Evolutionary conservation across 2,113 vertebrate species (phyloP).

Genomic region (Microtus oregoni): DNA sequence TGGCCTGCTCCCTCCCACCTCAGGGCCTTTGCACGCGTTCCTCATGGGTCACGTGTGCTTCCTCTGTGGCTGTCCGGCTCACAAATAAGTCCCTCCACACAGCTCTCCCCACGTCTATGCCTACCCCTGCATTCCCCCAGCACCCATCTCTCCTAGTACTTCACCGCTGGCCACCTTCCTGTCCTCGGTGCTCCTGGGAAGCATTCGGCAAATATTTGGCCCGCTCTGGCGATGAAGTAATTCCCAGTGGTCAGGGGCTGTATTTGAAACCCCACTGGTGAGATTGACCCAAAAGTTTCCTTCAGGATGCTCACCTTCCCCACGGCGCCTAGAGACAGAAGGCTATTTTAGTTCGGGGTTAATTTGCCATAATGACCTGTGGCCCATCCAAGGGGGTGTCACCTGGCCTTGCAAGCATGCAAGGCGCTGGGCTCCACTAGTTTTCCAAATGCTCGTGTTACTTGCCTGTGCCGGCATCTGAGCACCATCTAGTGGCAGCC

Average conservation of each 20-base stretch:
- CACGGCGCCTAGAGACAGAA: background rate
- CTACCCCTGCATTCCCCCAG: background rate
- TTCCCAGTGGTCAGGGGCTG: background rate
- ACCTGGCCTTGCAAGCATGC: background rate
- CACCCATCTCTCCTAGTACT: fast-evolving
- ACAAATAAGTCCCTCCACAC: no score
- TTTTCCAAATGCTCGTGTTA: background rate
- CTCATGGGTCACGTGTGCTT: background rate
- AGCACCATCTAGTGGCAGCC: constrained; percentile 47
- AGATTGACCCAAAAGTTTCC: background rate
- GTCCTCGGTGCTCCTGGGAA: background rate
- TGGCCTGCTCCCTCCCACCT: background rate
- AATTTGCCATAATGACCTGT: background rate
- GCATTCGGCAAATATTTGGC: background rate
- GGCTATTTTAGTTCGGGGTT: background rate
- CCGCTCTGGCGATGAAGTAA: background rate
- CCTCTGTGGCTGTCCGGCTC: no score
- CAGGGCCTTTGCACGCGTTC: background rate
- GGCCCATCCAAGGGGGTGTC: background rate
- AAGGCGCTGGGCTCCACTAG: background rate
- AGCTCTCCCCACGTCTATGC: fast-evolving
- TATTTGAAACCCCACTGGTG: background rate
- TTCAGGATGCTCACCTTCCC: no score
- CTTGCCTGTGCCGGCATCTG: background rate
- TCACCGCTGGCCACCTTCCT: background rate